Evolutionary conservation across 2,797 vertebrate genomes (phyloP).

Genomic region (Coracias cyanogaster): DNA sequence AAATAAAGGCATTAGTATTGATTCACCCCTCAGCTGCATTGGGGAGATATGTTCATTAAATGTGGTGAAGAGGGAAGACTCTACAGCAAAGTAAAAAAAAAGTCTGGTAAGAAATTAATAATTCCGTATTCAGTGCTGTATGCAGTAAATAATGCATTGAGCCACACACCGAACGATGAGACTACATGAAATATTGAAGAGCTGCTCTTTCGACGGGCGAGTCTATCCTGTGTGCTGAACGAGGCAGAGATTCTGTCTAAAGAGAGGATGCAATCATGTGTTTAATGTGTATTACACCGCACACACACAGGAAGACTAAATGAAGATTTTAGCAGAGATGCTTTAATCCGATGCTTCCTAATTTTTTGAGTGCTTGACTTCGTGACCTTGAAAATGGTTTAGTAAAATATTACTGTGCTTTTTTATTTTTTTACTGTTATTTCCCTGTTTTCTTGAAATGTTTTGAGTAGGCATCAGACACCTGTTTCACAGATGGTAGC

Average conservation of each 20-base stretch:
- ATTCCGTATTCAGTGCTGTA: constrained; percentile 42
- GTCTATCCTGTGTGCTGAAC: neutral
- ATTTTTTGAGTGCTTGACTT: neutral
- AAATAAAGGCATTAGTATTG: neutral
- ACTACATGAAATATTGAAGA: constrained; percentile 65
- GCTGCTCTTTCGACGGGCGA: constrained; percentile 23
- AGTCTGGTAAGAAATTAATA: constrained; percentile 30
- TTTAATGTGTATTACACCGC: neutral
- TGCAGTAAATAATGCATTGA: constrained; percentile 65
- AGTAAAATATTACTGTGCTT: neutral
- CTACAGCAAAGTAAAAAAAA: neutral
- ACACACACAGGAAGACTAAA: neutral
- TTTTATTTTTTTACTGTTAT: neutral
- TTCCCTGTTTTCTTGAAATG: neutral
- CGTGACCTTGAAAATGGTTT: neutral
- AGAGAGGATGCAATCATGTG: neutral
- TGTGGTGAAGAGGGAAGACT: neutral
- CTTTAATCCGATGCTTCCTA: neutral
- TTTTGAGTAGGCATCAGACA: neutral
- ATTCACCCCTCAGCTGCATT: neutral
- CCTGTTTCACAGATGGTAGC: neutral
- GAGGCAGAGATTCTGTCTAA: neutral
- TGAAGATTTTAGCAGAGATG: neutral
- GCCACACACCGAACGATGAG: constrained; percentile 30
- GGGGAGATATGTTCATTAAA: neutral